Evolutionary conservation across 1,140 invertebrate genomes (phyloP).

Genomic region (Oreohelix idahoensis): DNA sequence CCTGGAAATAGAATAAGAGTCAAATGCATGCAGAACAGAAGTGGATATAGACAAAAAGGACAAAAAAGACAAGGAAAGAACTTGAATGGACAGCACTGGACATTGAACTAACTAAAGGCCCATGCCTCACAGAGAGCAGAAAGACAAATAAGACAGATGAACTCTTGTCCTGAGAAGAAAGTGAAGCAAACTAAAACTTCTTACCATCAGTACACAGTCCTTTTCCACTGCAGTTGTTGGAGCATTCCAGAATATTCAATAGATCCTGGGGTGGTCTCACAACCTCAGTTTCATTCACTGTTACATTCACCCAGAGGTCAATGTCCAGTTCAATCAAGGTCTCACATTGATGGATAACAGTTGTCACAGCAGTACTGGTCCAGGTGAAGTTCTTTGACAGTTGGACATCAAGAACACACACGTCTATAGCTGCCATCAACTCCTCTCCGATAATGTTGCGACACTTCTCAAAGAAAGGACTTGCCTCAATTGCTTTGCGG

Average conservation of each 20-base stretch:
- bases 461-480: slow-evolving; percentile 37
- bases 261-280: slow-evolving; percentile 38
- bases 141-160: no score
- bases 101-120: no score
- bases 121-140: no score
- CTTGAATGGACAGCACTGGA: no score
- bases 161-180: no score
- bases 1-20: no score
- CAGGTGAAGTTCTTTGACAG: slow-evolving; percentile 46
- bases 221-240: slow-evolving; percentile 49
- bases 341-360: slow-evolving; percentile 44
- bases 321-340: slow-evolving; percentile 45
- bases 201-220: slow-evolving; percentile 50
- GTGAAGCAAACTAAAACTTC: slow-evolving; percentile 1
- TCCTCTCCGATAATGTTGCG: slow-evolving; percentile 35
- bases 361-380: slow-evolving; percentile 44
- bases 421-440: slow-evolving; percentile 43
- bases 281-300: slow-evolving; percentile 32
- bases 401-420: slow-evolving; percentile 54
- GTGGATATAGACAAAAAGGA: no score
- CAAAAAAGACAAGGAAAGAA: no score
- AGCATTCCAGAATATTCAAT: slow-evolving; percentile 47
- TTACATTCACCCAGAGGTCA: slow-evolving; percentile 43
- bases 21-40: no score
- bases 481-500: slow-evolving; percentile 30